phyloP scores from a whole-genome alignment of 2,888 invertebrate species.

The Cryptocephalus moraei region DNA sequence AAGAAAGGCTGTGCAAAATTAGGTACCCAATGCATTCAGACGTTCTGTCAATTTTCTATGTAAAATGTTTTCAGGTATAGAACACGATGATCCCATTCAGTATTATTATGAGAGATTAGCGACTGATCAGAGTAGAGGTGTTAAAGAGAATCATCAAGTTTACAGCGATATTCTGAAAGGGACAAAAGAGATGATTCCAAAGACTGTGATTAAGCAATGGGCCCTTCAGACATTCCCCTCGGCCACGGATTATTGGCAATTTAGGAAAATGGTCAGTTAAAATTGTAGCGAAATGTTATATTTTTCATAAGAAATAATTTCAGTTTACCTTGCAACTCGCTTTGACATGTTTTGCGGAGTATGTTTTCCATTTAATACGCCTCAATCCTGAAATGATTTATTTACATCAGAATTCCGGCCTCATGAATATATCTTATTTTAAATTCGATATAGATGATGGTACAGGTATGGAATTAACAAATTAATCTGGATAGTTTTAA shows the following conservation, averaged over 20 bases:
- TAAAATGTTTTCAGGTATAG: slow-evolving; percentile 42
- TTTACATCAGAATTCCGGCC: slow-evolving; percentile 91
- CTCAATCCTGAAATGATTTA: slow-evolving; percentile 97
- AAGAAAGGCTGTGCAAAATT: slow-evolving; percentile 66
- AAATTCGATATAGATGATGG: slow-evolving; percentile 93
- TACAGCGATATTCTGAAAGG: slow-evolving; percentile 81
- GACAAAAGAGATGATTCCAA: slow-evolving; percentile 79
- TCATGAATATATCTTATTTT: slow-evolving; percentile 90
- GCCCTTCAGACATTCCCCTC: slow-evolving; percentile 78
- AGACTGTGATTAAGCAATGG: slow-evolving; percentile 81
- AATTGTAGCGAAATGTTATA: neutral
- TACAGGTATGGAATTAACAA: slow-evolving; percentile 45
- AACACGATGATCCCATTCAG: slow-evolving; percentile 84
- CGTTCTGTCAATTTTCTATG: too few species aligned
- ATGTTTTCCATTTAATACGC: slow-evolving; percentile 84
- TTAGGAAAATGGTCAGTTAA: slow-evolving; percentile 79
- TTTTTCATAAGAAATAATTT: slow-evolving; percentile 15
- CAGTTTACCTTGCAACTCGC: slow-evolving; percentile 80
- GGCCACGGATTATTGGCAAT: slow-evolving; percentile 96
- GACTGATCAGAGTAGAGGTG: slow-evolving; percentile 79
- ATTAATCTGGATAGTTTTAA: neutral
- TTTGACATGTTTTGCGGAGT: slow-evolving; percentile 84
- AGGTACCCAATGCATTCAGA: slow-evolving; percentile 21
- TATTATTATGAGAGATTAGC: slow-evolving; percentile 88
- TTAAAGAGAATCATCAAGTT: slow-evolving; percentile 83